Base-by-base conservation (phyloP, 2,113 vertebrate genomes). In the Ramphastos sulfuratus region DNA sequence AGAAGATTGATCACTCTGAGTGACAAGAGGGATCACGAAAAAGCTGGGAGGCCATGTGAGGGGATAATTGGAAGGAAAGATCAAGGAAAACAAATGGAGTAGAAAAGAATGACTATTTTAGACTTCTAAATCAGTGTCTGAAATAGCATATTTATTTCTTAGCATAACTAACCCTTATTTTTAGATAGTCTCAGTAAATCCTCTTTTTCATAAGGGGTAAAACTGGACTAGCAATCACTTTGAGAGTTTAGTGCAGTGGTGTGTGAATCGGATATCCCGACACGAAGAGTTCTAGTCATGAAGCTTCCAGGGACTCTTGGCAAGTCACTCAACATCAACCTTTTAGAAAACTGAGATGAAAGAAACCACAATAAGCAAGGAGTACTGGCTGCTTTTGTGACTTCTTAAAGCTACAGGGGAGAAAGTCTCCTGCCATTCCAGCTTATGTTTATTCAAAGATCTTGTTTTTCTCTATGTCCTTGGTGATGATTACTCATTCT, bases 341-440 rank as follows among this genome's bases (percentile, higher is more conserved):
- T 93, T 88, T 93, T 60, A 89, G 60, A 93, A 93, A 93, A 70
- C 33, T 87, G 64, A 80, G 78, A 80, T 71, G 54, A 92, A 96
- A 87, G 72, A 82, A 92, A 85, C 17, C 48, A 74, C 82, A 93
- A 85, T 52, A 87, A 63, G n/a, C 3, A 27, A 92, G 75, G 80
- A 85, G 56, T 23, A 89, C 50, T 86, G 65, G 65, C 35, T 89
- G 61, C 85, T 93, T 71, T 67, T 93, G 46, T 91, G 85, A 58
- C 23, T 92, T 80, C 79, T 87, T 89, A 83, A 75, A 91, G 85
- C 81, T 75, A 64, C 27, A 87, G 56, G 14, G 25, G 9, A 81
- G 70, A 89, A 89, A 92, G 56, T 60, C 74, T 86, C 67, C 58
- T 75, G 27, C 44, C 50, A 63, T 78, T 94, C 69, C 70, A 82